Conservation (phyloP, 1,140 invertebrate genomes). For the Camponotus pennsylvanicus region DNA sequence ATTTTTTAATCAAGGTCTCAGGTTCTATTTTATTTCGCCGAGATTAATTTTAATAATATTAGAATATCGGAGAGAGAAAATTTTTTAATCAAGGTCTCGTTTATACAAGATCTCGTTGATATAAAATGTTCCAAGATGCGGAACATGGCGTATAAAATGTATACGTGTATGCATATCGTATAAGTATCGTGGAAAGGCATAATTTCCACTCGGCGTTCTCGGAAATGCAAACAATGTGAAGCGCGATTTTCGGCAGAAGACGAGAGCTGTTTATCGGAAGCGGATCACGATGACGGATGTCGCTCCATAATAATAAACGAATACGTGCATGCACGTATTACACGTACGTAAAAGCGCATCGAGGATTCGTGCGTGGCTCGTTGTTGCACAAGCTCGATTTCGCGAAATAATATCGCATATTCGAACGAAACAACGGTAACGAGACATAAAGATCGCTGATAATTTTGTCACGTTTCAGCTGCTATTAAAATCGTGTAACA, state of each 20-base stretch:
- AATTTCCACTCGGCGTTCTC: not conserved
- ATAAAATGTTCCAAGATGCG: no score
- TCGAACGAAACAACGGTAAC: not conserved
- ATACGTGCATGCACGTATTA: not conserved
- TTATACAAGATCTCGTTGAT: no score
- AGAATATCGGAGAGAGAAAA: no score
- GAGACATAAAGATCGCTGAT: not conserved
- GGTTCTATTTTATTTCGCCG: no score
- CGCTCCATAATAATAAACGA: slow-evolving; percentile 15
- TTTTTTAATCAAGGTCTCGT: no score
- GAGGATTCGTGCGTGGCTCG: slow-evolving; percentile 27
- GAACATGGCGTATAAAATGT: no score
- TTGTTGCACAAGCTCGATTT: not conserved
- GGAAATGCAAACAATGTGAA: not conserved
- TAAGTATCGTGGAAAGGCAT: not conserved
- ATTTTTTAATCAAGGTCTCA: no score
- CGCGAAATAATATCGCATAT: not conserved
- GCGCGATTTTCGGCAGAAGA: not conserved
- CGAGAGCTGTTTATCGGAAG: slow-evolving; percentile 12
- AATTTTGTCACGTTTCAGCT: not conserved
- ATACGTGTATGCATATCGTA: not conserved
- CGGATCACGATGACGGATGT: slow-evolving; percentile 24
- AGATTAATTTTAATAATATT: no score
- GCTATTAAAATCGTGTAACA: not conserved
- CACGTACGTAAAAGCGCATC: slow-evolving; percentile 42